Percentiles rank a stretch among this genome's conserved stretches.
These are phyloP conservation scores for Alviniconcha marisindica DNA, from an alignment of 1,140 invertebrate genomes.

Conservation along the genomic window DNA sequence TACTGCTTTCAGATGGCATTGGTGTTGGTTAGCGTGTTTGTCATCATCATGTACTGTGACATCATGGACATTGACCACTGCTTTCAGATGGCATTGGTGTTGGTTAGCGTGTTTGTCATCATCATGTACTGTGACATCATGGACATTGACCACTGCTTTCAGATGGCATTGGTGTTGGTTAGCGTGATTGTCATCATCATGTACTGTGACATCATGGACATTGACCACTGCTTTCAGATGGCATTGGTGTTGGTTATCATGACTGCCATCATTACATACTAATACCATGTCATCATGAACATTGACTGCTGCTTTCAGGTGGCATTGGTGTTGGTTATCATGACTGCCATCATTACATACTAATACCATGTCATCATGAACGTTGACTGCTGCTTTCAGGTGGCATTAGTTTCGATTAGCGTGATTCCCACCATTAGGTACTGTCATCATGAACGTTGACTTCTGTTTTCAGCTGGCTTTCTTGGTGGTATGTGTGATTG, in stretches of 20 bases:
- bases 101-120: no score
- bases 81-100: no score
- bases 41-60: no score
- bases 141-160: no score
- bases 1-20: slow-evolving; percentile 69
- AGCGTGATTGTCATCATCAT: no score
- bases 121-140: no score
- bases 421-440: slow-evolving; percentile 66
- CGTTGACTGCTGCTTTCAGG: slow-evolving; percentile 40
- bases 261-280: slow-evolving; percentile 64
- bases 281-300: not conserved
- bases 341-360: slow-evolving; percentile 66
- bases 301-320: slow-evolving; percentile 47
- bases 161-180: no score
- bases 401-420: slow-evolving; percentile 63
- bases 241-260: slow-evolving; percentile 65
- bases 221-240: slow-evolving; percentile 48
- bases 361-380: not conserved
- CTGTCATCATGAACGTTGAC: not conserved
- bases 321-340: slow-evolving; percentile 62
- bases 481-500: no score
- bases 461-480: slow-evolving; percentile 46
- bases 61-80: no score
- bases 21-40: slow-evolving; percentile 64
- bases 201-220: not conserved